A percentile compares a stretch with the other conserved stretches of the same genome.
Conservation (phyloP, 1,140 invertebrate species). For the Hormaphis cornu region DNA sequence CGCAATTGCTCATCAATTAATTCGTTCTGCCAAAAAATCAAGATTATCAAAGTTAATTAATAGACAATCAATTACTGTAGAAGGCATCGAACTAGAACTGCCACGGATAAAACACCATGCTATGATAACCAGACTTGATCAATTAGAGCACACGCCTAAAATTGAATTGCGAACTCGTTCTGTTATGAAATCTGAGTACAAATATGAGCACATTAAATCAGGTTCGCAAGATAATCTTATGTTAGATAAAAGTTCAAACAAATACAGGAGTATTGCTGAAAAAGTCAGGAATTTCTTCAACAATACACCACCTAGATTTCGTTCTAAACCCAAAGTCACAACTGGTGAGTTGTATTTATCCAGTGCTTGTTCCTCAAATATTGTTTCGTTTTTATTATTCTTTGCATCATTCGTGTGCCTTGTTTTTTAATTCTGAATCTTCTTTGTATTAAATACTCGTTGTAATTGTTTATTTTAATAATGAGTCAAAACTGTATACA, state of each 20-base stretch:
- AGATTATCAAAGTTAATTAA: constrained; percentile 12
- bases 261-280: constrained; percentile 30
- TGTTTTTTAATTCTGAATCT: too few species aligned
- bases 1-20: constrained; percentile 15
- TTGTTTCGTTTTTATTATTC: too few species aligned
- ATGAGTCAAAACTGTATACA: too few species aligned
- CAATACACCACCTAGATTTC: constrained; percentile 29
- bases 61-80: constrained; percentile 18
- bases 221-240: constrained; percentile 27
- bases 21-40: constrained; percentile 23
- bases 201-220: constrained; percentile 27
- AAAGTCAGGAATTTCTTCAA: constrained; percentile 30
- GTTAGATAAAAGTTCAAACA: constrained; percentile 23
- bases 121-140: constrained; percentile 20
- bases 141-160: constrained; percentile 3
- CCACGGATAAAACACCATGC: constrained; percentile 18
- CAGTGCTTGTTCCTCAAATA: not conserved
- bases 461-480: too few species aligned
- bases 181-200: constrained; percentile 17
- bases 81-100: constrained; percentile 13
- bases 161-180: constrained; percentile 9
- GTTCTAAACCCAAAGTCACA: constrained; percentile 14
- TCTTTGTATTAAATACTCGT: too few species aligned
- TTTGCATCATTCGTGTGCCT: too few species aligned
- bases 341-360: constrained; percentile 19